These are phyloP conservation scores for Pterois miles DNA, from an alignment of 2,797 vertebrate species.

Conservation along the genomic window DNA sequence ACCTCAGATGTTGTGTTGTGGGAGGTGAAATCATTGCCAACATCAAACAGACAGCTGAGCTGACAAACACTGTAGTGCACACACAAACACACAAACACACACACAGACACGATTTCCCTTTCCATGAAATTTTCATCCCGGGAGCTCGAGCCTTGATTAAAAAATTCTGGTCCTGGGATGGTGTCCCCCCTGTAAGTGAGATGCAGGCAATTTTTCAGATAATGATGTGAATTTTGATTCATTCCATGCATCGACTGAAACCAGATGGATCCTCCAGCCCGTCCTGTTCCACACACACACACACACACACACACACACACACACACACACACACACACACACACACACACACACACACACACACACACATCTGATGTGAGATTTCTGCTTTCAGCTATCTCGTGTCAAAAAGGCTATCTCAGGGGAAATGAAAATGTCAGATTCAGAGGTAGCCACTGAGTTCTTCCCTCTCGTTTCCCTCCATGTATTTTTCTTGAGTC, in stretches of 20 bases:
- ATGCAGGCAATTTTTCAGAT: slow-evolving; percentile 38
- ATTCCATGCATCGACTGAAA: slow-evolving; percentile 34
- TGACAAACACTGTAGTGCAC: not conserved
- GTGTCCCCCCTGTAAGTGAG: not conserved
- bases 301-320: not conserved
- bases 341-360: not conserved
- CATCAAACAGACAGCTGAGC: slow-evolving; percentile 33
- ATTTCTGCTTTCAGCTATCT: slow-evolving; percentile 5
- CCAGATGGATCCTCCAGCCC: slow-evolving; percentile 46
- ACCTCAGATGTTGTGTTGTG: slow-evolving; percentile 34
- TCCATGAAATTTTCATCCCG: slow-evolving; percentile 34
- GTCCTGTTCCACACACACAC: slow-evolving; percentile 12
- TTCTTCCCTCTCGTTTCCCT: not conserved
- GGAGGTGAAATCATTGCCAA: slow-evolving; percentile 27
- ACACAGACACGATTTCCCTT: slow-evolving; percentile 7
- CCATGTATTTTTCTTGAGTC: not conserved
- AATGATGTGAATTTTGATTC: slow-evolving; percentile 51
- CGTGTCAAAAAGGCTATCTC: not conserved
- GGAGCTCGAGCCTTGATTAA: slow-evolving; percentile 6
- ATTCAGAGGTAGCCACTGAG: not conserved
- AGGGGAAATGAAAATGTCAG: slow-evolving; percentile 32
- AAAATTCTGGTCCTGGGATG: slow-evolving; percentile 1
- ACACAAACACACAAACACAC: not conserved
- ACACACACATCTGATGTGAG: slow-evolving; percentile 10
- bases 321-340: not conserved